phyloP scores from a whole-genome alignment of 2,797 vertebrate genomes.

The Esox lucius region DNA sequence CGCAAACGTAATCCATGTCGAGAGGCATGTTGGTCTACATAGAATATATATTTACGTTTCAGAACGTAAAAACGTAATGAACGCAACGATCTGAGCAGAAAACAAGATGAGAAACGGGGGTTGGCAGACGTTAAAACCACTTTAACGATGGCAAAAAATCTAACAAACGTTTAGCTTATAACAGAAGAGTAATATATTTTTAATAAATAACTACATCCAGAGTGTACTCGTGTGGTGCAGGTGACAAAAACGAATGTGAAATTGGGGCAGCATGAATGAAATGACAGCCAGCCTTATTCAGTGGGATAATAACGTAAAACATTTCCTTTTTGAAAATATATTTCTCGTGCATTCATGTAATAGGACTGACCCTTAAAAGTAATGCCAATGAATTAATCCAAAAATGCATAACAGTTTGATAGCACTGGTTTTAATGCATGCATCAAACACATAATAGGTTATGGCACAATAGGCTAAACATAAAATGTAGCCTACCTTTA shows the following conservation, averaged over 20 bases:
- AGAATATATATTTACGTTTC: too few species aligned
- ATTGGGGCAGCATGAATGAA: background rate
- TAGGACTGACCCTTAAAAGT: background rate
- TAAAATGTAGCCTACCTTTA: background rate
- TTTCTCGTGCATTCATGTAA: background rate
- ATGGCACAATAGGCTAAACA: background rate
- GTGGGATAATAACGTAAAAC: background rate
- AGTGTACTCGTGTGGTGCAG: background rate
- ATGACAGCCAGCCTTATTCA: background rate
- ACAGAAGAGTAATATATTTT: background rate
- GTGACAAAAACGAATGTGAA: background rate
- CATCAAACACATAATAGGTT: background rate
- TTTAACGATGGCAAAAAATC: background rate
- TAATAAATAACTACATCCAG: background rate
- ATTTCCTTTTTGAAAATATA: background rate
- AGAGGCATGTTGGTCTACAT: too few species aligned
- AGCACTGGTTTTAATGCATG: background rate
- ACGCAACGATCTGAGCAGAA: background rate
- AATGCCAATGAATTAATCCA: background rate
- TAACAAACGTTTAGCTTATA: background rate
- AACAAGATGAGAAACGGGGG: background rate
- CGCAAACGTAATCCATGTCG: too few species aligned
- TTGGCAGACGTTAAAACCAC: background rate
- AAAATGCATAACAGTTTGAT: background rate
- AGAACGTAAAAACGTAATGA: too few species aligned